Conservation (phyloP, 1,140 invertebrate species). For the Subanguina moxae region DNA sequence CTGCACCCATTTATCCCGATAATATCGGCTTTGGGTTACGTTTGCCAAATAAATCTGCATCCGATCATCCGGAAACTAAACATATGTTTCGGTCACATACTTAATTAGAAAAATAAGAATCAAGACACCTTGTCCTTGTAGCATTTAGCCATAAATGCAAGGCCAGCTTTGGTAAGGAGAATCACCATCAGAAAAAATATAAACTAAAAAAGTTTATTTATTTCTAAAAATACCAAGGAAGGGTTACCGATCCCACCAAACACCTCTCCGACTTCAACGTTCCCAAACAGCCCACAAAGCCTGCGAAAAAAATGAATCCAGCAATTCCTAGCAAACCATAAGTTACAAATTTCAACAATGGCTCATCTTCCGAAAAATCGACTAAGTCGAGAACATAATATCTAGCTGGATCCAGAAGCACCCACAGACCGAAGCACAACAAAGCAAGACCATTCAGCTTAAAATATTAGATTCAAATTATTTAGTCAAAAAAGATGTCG, state of each 20-base stretch:
- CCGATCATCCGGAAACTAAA: conserved; percentile 48
- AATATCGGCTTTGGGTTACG: conserved; percentile 54
- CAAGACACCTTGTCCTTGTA: conserved; percentile 48
- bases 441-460: conserved; percentile 36
- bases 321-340: conserved; percentile 33
- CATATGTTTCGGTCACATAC: conserved; percentile 13
- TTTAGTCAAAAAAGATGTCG: background rate
- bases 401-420: conserved; percentile 39
- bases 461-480: conserved; percentile 9
- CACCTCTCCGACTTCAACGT: conserved; percentile 40
- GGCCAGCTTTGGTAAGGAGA: conserved; percentile 40
- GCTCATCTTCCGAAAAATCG: conserved; percentile 50
- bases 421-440: conserved; percentile 36
- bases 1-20: conserved; percentile 55
- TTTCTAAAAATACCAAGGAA: background rate
- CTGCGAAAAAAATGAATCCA: conserved; percentile 27
- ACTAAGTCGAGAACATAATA: conserved; percentile 42
- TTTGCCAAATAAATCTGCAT: conserved; percentile 54
- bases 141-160: conserved; percentile 40
- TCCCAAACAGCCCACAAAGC: conserved; percentile 38
- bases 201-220: conserved; percentile 4
- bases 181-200: conserved; percentile 34
- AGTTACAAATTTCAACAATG: conserved; percentile 36
- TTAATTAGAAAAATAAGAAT: conserved; percentile 8
- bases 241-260: conserved; percentile 33